Percentiles rank a stretch among this genome's conserved stretches.
Evolutionary conservation across 2,888 invertebrate genomes (phyloP).

Genomic region (Meta bourneti): DNA sequence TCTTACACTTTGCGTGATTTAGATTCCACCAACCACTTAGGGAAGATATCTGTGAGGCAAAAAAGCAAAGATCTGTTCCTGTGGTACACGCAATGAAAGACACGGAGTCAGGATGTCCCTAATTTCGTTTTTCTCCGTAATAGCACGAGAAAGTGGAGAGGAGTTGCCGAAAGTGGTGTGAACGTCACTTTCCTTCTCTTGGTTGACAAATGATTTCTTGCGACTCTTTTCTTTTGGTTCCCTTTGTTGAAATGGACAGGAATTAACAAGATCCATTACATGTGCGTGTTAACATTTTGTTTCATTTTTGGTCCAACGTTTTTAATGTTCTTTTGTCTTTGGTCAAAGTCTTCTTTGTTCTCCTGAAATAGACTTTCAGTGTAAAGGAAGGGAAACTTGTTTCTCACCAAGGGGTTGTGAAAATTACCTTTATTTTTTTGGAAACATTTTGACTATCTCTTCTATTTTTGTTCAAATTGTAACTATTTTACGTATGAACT

Average conservation of each 20-base stretch:
- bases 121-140: not conserved
- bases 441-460: too few species aligned
- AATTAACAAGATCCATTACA: not conserved
- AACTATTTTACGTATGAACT: too few species aligned
- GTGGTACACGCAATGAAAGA: not conserved
- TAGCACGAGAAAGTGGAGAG: not conserved
- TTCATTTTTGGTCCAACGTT: not conserved
- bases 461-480: too few species aligned
- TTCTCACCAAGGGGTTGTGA: too few species aligned
- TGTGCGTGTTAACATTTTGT: not conserved
- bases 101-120: not conserved
- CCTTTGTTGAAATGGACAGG: not conserved
- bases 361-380: not conserved
- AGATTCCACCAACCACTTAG: not conserved
- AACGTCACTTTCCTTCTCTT: not conserved
- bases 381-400: too few species aligned
- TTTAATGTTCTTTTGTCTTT: not conserved
- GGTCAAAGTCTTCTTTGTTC: not conserved
- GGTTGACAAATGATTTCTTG: not conserved
- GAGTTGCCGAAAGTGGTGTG: not conserved
- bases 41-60: not conserved
- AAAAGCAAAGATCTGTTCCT: not conserved
- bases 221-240: not conserved
- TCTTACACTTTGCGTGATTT: not conserved
- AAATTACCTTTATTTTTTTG: too few species aligned